Conservation (phyloP, 2,113 vertebrate species). For the Hippocampus abdominalis region DNA sequence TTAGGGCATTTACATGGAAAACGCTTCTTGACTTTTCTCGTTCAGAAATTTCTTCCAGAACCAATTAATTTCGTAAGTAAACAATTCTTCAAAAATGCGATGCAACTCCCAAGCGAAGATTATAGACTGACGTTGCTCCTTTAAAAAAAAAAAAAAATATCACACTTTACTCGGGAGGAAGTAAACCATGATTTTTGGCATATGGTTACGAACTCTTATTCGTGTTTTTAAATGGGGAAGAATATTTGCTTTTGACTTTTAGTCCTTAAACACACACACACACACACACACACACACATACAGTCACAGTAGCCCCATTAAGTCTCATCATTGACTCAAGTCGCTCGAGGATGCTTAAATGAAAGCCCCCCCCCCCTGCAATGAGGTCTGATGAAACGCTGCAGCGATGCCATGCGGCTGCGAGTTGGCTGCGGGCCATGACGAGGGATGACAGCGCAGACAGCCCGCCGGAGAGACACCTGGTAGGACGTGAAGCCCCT, state of each 20-base stretch:
- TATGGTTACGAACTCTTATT: too few relatives aligned
- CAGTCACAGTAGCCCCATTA: neutral
- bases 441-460: slow-evolving; percentile 42
- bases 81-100: too few relatives aligned
- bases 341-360: slow-evolving; percentile 18
- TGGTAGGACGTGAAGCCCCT: slow-evolving; percentile 19
- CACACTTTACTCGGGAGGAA: too few relatives aligned
- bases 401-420: slow-evolving; percentile 22
- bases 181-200: too few relatives aligned
- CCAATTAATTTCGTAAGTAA: too few relatives aligned
- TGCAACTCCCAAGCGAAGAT: too few relatives aligned
- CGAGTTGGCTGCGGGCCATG: slow-evolving; percentile 21
- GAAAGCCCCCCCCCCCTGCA: slow-evolving; percentile 15
- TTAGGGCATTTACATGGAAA: too few relatives aligned
- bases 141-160: too few relatives aligned
- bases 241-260: neutral
- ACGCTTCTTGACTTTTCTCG: too few relatives aligned
- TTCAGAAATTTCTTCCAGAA: too few relatives aligned
- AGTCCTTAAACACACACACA: neutral
- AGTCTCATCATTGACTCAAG: slow-evolving; percentile 9
- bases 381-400: slow-evolving; percentile 52
- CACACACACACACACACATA: neutral
- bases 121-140: too few relatives aligned
- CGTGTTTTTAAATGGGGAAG: too few relatives aligned
- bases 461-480: slow-evolving; percentile 52